Evolutionary conservation across 2,113 vertebrate genomes (phyloP), one percentile per base, ranked within the genome.

Genomic region (Lampris megalopsis): DNA sequence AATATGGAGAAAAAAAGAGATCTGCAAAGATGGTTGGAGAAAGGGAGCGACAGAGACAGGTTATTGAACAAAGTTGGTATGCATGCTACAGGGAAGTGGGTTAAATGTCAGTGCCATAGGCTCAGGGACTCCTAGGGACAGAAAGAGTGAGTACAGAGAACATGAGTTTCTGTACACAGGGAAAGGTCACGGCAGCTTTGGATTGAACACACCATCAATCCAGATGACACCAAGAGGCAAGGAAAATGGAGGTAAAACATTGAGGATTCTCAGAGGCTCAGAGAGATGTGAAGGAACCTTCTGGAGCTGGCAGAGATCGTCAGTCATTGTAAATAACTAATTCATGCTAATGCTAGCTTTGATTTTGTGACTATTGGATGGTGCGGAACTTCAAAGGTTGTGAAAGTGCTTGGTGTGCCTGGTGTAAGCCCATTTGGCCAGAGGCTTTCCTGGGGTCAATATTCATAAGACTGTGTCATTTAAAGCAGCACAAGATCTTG

Each of bases 101-200:
- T 75, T 82, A 86, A 86, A 88, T 88, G 84, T 84, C 87, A 88
- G 60, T 50, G 10, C 63, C 81, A 38, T 57, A 59, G 65, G 83
- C 80, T 52, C 43, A 45, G 35, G 78, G 75, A 79, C 63, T 38
- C 72, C 64, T 63, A 38, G 56, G 77, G 56, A 71, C 69, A 49
- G 61, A 35, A 24, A 66, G 72, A 76, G 68, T 60, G 79, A 71
- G 73, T 75, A 77, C 56, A 57, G 73, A 66, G 67, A 58, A 88
- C 75, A 63, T 59, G 70, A 67, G 73, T 67, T 79, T 76, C 73
- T 50, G 67, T 61, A 68, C 63, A 65, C 63, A 48, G 81, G 70
- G 78, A 84, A 88, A 88, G 83, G 84, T 86, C 83, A 84, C 66
- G 58, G 38, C 74, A 73, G 68, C 72, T 72, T 54, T 64, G 74